Evolutionary conservation across 2,113 vertebrate species (phyloP), one percentile per base, ranked within the genome.

Genomic region (Perognathus longimembris): DNA sequence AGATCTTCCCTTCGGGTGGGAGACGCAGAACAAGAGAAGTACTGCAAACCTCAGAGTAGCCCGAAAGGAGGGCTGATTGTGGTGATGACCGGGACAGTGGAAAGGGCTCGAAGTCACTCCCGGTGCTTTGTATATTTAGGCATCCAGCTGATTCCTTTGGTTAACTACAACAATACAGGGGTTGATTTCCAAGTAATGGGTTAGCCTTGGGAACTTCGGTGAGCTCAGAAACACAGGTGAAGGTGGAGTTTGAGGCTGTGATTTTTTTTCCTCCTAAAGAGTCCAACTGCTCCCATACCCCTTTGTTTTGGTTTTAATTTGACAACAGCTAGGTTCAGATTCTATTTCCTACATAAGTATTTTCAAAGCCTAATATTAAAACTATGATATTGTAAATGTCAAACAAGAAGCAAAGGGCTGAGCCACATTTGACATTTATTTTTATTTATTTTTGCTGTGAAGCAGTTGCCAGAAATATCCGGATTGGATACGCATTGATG

Each of bases 391-490:
- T n/a, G 69, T 73, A 77, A 40, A 75, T 59, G 34, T 90, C 73
- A 59, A 28, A 28, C 18, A 71, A 64, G 86, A 81, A 81, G 63
- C 77, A 64, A 67, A 79, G 74, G 76, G 30, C 36, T 6, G 3
- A 50, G 36, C 34, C n/a, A 74, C 57, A 20, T 74, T 80, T 57
- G 34, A 36, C 34, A 69, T 34, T 82, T 77, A 73, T 69, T 54
- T 78, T 85, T 57, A 63, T 77, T 45, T 30, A 63, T 92, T 50
- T 90, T 92, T 77, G 42, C 57, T 57, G 17, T 59, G 20, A 81
- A 77, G 20, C n/a, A 45, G 24, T 24, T 3, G 0, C 21, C 61
- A 18, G 38, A 38, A 77, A 24, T 77, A n/a, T 7, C 11, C 45
- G 30, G 54, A 74, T 67, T 88, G 76, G 57, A 18, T 21, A 78